Percentiles rank a stretch among this genome's conserved stretches.
phyloP scores from a whole-genome alignment of 2,113 vertebrate species.

The Heptranchias perlo region DNA sequence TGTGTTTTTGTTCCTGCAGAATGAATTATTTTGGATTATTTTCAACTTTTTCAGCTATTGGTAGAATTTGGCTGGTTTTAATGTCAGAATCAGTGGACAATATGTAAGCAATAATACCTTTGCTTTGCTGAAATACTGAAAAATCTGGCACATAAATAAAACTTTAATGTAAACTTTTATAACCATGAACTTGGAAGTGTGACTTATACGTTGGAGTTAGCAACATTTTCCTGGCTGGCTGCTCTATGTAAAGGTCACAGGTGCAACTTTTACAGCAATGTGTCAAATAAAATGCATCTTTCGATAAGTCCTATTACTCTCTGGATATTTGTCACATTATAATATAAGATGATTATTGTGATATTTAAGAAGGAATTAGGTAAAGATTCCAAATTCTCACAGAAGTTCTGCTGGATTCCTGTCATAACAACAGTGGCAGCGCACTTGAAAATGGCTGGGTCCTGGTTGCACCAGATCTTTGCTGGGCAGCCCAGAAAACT shows the following conservation, averaged over 20 bases:
- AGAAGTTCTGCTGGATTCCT: background rate
- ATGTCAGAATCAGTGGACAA: background rate
- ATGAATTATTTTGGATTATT: background rate
- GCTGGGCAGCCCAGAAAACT: background rate
- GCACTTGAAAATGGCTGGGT: background rate
- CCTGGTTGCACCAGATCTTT: background rate
- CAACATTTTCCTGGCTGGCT: background rate
- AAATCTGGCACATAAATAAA: background rate
- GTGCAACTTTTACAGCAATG: background rate
- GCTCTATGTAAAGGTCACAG: background rate
- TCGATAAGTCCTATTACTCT: background rate
- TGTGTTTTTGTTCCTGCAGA: background rate
- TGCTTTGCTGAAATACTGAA: background rate
- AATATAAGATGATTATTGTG: background rate
- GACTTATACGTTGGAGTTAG: background rate
- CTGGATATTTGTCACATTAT: background rate
- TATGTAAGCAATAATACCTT: background rate
- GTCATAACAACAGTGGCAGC: too few species aligned
- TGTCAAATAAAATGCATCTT: background rate
- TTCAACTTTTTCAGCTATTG: constrained; percentile 1
- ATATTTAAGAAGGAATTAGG: background rate
- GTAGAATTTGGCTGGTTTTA: background rate
- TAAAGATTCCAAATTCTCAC: background rate
- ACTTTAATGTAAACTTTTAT: background rate
- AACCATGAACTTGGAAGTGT: background rate